Evolutionary conservation across 1,140 invertebrate genomes (phyloP).

Genomic region (Telenomus remus): DNA sequence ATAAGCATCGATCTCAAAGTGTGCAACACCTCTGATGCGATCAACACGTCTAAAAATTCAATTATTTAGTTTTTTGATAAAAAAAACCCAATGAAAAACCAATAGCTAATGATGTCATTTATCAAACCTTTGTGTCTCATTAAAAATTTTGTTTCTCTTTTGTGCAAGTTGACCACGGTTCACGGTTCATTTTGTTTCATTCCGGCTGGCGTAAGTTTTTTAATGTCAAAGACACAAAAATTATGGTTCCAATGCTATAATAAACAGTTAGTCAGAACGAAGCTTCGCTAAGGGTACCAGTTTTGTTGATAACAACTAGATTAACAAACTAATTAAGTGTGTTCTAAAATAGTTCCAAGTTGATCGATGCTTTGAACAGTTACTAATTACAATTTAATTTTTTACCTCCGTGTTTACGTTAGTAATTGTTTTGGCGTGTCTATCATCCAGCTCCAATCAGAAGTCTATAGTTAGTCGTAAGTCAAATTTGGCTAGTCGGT

Average conservation of each 20-base stretch:
- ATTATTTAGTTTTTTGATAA: too few relatives aligned
- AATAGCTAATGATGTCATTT: too few relatives aligned
- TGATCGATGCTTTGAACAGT: background rate
- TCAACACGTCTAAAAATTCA: too few relatives aligned
- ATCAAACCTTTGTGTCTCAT: slow-evolving; percentile 17
- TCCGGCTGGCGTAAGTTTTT: slow-evolving; percentile 27
- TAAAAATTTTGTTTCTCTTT: slow-evolving; percentile 45
- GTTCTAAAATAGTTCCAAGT: slow-evolving; percentile 12
- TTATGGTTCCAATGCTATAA: slow-evolving; percentile 1
- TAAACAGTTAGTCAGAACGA: slow-evolving; percentile 7
- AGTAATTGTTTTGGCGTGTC: too few relatives aligned
- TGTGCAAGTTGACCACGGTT: slow-evolving; percentile 63
- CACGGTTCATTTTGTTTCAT: slow-evolving; percentile 38
- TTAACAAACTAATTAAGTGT: slow-evolving; percentile 1
- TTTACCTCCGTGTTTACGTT: too few relatives aligned
- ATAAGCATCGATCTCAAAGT: too few relatives aligned
- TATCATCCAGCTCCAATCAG: too few relatives aligned
- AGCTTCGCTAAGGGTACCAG: slow-evolving; percentile 23
- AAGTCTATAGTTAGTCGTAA: too few relatives aligned
- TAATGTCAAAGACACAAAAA: slow-evolving; percentile 2
- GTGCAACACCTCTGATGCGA: too few relatives aligned
- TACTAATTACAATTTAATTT: too few relatives aligned
- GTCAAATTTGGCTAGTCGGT: too few relatives aligned
- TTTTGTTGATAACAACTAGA: background rate
- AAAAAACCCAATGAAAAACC: too few relatives aligned